Conservation (phyloP, 2,113 vertebrate genomes). For the Egretta garzetta region DNA sequence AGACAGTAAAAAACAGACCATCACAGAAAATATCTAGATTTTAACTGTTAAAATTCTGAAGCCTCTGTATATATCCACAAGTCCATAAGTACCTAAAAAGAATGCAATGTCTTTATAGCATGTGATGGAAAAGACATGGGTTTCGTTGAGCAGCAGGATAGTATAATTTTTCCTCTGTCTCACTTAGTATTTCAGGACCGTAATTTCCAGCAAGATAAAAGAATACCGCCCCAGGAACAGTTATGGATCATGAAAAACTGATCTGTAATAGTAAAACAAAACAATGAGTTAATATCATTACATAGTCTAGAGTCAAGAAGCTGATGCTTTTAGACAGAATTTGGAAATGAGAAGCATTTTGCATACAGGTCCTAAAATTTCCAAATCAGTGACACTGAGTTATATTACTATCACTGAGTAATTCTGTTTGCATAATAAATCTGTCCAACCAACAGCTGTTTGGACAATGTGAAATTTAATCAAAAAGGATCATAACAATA, state of each 20-base stretch:
- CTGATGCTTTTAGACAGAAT: neutral
- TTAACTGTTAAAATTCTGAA: neutral
- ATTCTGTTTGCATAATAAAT: neutral
- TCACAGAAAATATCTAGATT: neutral
- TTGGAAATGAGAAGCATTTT: neutral
- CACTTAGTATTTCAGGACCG: neutral
- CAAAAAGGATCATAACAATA: neutral
- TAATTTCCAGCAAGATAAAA: neutral
- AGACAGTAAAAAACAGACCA: neutral
- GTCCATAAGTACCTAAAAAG: neutral
- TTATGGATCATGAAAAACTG: neutral
- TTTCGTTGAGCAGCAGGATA: neutral
- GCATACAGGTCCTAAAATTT: neutral
- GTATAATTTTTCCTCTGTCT: neutral
- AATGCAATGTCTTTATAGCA: neutral
- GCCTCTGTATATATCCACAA: neutral
- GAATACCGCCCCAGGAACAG: neutral
- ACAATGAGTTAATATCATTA: neutral
- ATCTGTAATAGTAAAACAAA: neutral
- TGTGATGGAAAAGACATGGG: neutral
- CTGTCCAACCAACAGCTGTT: neutral
- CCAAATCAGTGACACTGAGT: neutral
- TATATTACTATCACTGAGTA: neutral
- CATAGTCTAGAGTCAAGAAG: neutral
- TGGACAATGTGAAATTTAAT: slow-evolving; percentile 12